These are phyloP conservation scores for Amphiprion clarkii DNA, from an alignment of 2,797 vertebrate genomes.

Conservation along the genomic window DNA sequence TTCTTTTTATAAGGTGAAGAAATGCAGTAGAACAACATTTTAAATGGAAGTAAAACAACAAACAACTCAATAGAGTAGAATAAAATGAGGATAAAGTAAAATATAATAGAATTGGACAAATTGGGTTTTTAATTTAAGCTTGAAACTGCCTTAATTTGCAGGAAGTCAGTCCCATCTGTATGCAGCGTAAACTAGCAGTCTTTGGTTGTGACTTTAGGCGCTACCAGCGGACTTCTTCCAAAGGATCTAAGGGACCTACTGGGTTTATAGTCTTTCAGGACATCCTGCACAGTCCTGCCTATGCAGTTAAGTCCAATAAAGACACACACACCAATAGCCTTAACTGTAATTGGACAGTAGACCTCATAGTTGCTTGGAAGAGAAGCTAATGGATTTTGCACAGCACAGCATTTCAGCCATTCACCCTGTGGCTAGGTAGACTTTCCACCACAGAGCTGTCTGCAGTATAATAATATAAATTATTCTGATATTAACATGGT, in stretches of 20 bases:
- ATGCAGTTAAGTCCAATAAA: not conserved
- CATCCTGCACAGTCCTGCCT: not conserved
- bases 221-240: not conserved
- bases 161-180: slow-evolving; percentile 6
- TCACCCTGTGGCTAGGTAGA: not conserved
- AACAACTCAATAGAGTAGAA: not conserved
- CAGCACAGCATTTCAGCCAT: not conserved
- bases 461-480: not conserved
- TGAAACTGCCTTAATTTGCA: not conserved
- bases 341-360: not conserved
- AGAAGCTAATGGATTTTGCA: slow-evolving; percentile 19
- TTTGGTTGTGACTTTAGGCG: not conserved
- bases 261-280: not conserved
- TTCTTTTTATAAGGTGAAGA: not conserved
- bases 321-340: not conserved
- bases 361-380: slow-evolving; percentile 11
- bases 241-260: not conserved
- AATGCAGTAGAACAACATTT: not conserved
- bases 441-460: slow-evolving; percentile 10
- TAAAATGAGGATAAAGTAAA: not conserved
- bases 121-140: not conserved
- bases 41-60: not conserved
- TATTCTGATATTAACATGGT: slow-evolving; percentile 9
- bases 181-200: not conserved
- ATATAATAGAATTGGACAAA: no score